Percentiles rank a stretch among this genome's conserved stretches.
These are phyloP conservation scores for Scaptomyza graminum DNA, from an alignment of 1,140 invertebrate genomes.

Conservation along the genomic window DNA sequence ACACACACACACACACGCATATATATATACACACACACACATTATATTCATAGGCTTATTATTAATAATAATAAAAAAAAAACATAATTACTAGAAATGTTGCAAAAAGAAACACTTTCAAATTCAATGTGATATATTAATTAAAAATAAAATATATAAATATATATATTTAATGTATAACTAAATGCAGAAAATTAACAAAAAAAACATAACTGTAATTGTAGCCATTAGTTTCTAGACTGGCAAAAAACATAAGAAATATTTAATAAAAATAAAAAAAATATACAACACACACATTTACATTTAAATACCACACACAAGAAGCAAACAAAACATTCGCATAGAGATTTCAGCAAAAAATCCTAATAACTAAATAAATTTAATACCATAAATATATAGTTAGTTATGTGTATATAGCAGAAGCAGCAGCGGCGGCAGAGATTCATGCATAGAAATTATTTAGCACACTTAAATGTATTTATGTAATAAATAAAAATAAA, in stretches of 20 bases:
- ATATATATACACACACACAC: conserved; percentile 22
- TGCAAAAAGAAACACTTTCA: conserved; percentile 73
- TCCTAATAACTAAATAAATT: conserved; percentile 27
- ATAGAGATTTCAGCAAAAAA: conserved; percentile 20
- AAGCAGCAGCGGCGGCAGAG: background rate
- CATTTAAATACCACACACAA: background rate
- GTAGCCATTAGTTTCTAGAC: conserved; percentile 69
- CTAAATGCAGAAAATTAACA: background rate
- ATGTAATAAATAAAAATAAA: conserved; percentile 51
- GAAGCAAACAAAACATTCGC: conserved; percentile 30
- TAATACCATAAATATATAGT: conserved; percentile 32
- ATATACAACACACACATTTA: conserved; percentile 4
- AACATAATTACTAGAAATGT: conserved; percentile 75
- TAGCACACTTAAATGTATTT: conserved; percentile 80
- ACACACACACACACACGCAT: conserved; percentile 35
- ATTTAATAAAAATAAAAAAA: background rate
- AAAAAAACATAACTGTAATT: conserved; percentile 44
- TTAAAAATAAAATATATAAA: conserved; percentile 57
- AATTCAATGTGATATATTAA: conserved; percentile 82
- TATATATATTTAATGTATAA: conserved; percentile 49
- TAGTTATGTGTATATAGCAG: conserved; percentile 57
- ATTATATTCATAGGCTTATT: conserved; percentile 56
- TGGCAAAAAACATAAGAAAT: conserved; percentile 35
- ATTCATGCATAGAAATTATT: conserved; percentile 55
- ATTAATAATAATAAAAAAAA: conserved; percentile 29